Percentiles rank a stretch among this genome's conserved stretches.
Conservation (phyloP, 2,888 invertebrate species). For the Cantharis flavilabris region DNA sequence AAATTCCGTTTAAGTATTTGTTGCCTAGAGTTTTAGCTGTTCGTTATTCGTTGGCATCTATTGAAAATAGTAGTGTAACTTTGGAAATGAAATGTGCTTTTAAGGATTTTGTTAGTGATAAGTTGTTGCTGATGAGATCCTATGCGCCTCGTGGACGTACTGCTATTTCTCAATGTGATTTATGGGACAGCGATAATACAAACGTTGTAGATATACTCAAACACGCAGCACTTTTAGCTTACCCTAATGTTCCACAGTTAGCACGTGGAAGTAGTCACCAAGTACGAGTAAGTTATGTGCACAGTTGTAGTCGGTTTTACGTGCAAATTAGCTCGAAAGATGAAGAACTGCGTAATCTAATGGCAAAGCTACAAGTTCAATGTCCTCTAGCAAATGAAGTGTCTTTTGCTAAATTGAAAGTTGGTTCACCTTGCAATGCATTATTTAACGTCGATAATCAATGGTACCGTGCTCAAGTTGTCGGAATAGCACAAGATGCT, state of each 20-base stretch:
- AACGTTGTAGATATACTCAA: slow-evolving; percentile 65
- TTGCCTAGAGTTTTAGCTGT: slow-evolving; percentile 76
- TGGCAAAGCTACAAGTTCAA: slow-evolving; percentile 67
- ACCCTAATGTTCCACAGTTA: slow-evolving; percentile 47
- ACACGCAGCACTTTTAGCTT: slow-evolving; percentile 46
- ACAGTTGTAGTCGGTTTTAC: slow-evolving; percentile 74
- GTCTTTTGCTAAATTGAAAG: slow-evolving; percentile 55
- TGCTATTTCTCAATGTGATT: slow-evolving; percentile 74
- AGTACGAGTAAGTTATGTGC: slow-evolving; percentile 67
- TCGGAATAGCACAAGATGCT: slow-evolving; percentile 53
- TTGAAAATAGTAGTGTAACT: slow-evolving; percentile 61
- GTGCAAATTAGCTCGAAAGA: slow-evolving; percentile 70
- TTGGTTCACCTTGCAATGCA: slow-evolving; percentile 76
- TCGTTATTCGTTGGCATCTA: slow-evolving; percentile 72
- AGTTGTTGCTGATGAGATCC: slow-evolving; percentile 68
- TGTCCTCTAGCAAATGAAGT: slow-evolving; percentile 54
- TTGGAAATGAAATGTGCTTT: slow-evolving; percentile 73
- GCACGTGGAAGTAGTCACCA: slow-evolving; percentile 54
- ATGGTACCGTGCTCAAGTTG: slow-evolving; percentile 90
- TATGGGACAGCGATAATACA: slow-evolving; percentile 63
- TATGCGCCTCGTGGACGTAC: slow-evolving; percentile 72
- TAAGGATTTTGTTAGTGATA: slow-evolving; percentile 67
- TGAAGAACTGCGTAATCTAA: slow-evolving; percentile 65
- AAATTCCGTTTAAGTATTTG: slow-evolving; percentile 74
- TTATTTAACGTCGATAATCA: slow-evolving; percentile 77